Base-by-base conservation (phyloP, 2,888 invertebrate genomes). In the Dendrolimus pini region DNA sequence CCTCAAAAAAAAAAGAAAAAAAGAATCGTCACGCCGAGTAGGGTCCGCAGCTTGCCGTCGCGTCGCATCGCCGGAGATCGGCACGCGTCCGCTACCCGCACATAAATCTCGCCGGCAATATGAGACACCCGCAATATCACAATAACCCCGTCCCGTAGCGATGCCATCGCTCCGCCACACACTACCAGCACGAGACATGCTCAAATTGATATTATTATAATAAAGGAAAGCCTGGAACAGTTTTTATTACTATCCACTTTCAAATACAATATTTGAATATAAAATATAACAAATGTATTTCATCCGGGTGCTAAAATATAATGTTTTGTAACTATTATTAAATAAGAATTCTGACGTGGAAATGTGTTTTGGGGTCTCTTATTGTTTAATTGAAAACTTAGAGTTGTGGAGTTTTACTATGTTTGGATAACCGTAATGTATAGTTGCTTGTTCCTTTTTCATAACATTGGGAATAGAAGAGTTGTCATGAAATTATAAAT, bases 51-150 rank as follows among this genome's bases (percentile, higher is more conserved):
- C 9, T 47, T 10, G 47, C 53, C 47, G 58, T 54, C 47, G 62
- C 58, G 56, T 63, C 56, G 56, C 58, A 54, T 56, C 57, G 63
- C 61, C 61, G 60, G 63, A 61, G 63, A 55, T 58, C 63, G 65
- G 62, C 62, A 66, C 67, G 60, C 68, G 71, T 70, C 65, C 47
- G 53, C 68, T 68, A 72, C 61, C 75, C 76, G 70, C 77, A 76
- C 78, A 85, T 88, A 87, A 87, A 88, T 88, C 85, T 82, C 72
- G 59, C 65, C 63, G 68, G 83, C 82, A 85, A 86, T 87, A 88
- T 87, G 82, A 86, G 77, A 80, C 77, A 73, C 76, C 76, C 77
- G 78, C 82, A 77, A 83, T 82, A 83, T 83, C 83, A 85, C 83
- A 84, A 86, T 84, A 85, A 82, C 83, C 80, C 47, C 74, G 73